Base-by-base conservation (phyloP, 1,140 invertebrate genomes). In the Drosophila bipectinata region DNA sequence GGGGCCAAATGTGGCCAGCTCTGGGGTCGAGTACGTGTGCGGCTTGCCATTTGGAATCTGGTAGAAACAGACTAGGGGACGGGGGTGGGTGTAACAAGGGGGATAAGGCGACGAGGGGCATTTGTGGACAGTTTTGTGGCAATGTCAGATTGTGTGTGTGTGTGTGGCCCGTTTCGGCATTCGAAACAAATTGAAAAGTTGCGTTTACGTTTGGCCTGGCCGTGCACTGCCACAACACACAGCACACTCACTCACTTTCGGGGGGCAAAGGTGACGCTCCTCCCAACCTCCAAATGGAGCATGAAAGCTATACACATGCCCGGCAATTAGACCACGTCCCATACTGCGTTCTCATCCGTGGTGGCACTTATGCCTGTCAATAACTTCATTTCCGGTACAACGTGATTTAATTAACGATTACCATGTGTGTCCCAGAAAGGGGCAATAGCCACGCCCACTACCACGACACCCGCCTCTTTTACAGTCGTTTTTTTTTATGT, bases 331-430 rank as follows among this genome's bases (percentile, higher is more conserved):
- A 53, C 75, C 83, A 82, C 75, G 75, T 72, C 68, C 63, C 68
- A 37, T 54, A 24, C 28, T 34, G 39, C 8, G 59, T 39, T 37
- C 37, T 18, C 15, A 14, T 10, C 9, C 15, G 15, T 21, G 39
- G n/a, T 45, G 48, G 48, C 71, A 87, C 75, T 87, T 76, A 54
- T 55, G 53, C 62, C 48, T 72, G 83, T 87, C 83, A 82, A 88
- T 87, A 87, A 87, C 78, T 88, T 87, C 54, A 82, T 88, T 87
- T 87, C 71, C 60, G 61, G 56, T 62, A 72, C 79, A 82, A 87
- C 83, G 83, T 87, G 83, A 87, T 87, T 87, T 88, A 88, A 87
- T 87, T 88, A 82, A 87, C 75, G 83, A 87, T 82, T 72, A 88
- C 61, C 57, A 58, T 57, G 39, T 37, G 41, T 47, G 15, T 47